phyloP scores from a whole-genome alignment of 1,140 invertebrate genomes.

The Geopemphigus sp. region DNA sequence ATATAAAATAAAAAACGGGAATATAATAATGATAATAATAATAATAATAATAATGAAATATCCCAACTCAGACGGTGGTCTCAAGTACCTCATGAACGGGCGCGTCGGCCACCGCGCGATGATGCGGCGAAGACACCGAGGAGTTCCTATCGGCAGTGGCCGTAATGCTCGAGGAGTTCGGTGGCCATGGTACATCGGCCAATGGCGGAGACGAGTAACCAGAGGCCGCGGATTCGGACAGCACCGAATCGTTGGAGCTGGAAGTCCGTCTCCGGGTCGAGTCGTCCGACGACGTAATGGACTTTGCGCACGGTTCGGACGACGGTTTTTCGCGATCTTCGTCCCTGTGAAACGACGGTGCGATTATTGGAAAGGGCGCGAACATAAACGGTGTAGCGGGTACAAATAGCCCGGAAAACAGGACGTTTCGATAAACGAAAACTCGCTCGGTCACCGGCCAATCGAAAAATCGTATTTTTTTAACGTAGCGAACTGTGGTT shows the following conservation, averaged over 20 bases:
- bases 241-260: conserved; percentile 63
- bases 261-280: conserved; percentile 63
- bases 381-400: too few species aligned
- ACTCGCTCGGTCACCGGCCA: too few species aligned
- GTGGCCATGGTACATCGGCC: conserved; percentile 53
- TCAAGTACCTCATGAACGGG: conserved; percentile 62
- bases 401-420: too few species aligned
- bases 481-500: too few species aligned
- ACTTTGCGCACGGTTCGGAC: conserved; percentile 61
- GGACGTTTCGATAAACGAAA: too few species aligned
- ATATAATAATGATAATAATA: conserved; percentile 12
- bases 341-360: conserved; percentile 62
- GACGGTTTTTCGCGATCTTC: conserved; percentile 62
- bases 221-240: conserved; percentile 57
- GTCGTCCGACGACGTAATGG: conserved; percentile 62
- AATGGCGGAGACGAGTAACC: conserved; percentile 53
- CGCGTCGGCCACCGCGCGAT: conserved; percentile 12
- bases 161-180: not conserved
- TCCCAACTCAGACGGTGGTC: conserved; percentile 61
- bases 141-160: conserved; percentile 43
- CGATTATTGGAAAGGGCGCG: too few species aligned
- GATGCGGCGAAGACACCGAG: not conserved
- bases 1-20: not conserved
- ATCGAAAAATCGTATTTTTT: too few species aligned
- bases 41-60: conserved; percentile 24